Percentiles rank a stretch among this genome's conserved stretches.
These are phyloP conservation scores for Hemiprocne comata DNA, from an alignment of 2,113 vertebrate species.

Conservation along the genomic window DNA sequence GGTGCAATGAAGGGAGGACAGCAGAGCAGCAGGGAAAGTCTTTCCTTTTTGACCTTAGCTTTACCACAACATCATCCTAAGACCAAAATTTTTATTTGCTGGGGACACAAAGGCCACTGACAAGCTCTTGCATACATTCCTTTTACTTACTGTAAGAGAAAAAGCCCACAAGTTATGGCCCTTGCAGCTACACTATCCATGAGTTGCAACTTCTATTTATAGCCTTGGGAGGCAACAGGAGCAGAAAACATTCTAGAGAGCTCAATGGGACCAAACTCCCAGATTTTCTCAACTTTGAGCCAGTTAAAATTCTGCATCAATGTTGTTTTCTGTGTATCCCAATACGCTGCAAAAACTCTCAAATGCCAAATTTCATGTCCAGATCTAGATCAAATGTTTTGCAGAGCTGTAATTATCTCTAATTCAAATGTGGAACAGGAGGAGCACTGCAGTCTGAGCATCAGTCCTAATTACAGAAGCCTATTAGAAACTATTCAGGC, in stretches of 20 bases:
- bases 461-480: neutral
- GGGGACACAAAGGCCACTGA: neutral
- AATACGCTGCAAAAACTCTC: neutral
- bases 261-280: neutral
- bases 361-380: neutral
- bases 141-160: neutral
- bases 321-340: neutral
- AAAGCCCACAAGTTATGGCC: neutral
- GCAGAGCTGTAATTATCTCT: neutral
- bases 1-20: neutral
- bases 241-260: neutral
- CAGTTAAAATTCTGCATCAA: neutral
- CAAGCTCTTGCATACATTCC: neutral
- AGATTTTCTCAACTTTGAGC: neutral
- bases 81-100: neutral
- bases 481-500: neutral
- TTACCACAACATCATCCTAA: neutral
- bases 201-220: neutral
- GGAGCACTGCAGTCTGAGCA: neutral
- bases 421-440: neutral
- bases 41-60: neutral
- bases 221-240: neutral
- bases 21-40: neutral
- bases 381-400: neutral
- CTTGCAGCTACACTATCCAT: accelerated